Conservation (phyloP, 2,888 invertebrate genomes). For the Papilio gigon region DNA sequence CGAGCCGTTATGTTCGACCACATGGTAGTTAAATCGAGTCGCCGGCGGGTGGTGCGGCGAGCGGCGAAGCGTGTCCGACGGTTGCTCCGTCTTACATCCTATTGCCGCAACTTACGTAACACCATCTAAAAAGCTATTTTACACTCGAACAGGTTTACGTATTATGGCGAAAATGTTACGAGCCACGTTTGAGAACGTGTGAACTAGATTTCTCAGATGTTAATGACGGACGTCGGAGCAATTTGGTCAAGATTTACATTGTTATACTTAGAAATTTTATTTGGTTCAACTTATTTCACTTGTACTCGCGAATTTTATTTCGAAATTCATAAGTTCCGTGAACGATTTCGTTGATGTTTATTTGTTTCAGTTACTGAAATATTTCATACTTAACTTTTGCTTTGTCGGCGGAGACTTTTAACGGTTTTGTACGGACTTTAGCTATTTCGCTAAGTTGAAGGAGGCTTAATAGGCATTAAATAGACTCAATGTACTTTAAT, state of each 20-base stretch:
- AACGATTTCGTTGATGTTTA: background rate
- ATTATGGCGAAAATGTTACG: slow-evolving; percentile 45
- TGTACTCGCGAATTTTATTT: slow-evolving; percentile 16
- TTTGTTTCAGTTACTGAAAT: background rate
- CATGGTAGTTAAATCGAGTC: slow-evolving; percentile 48
- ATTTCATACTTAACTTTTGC: background rate
- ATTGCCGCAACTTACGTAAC: slow-evolving; percentile 55
- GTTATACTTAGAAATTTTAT: slow-evolving; percentile 31
- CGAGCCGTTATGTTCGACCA: slow-evolving; percentile 60
- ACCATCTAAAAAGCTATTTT: slow-evolving; percentile 49
- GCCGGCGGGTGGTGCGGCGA: slow-evolving; percentile 46
- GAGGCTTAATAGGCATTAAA: slow-evolving; percentile 1
- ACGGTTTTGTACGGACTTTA: background rate
- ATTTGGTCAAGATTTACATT: slow-evolving; percentile 27
- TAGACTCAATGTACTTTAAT: background rate
- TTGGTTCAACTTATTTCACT: slow-evolving; percentile 18
- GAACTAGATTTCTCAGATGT: slow-evolving; percentile 34
- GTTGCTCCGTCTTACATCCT: slow-evolving; percentile 42
- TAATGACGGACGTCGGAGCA: slow-evolving; percentile 27
- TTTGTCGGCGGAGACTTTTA: background rate
- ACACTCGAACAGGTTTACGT: slow-evolving; percentile 48
- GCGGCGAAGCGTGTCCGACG: slow-evolving; percentile 49
- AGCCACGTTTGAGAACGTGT: slow-evolving; percentile 29
- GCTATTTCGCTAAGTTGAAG: background rate
- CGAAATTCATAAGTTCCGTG: slow-evolving; percentile 19